Base-by-base conservation (phyloP, 2,113 vertebrate species). In the Taurulus bubalis region DNA sequence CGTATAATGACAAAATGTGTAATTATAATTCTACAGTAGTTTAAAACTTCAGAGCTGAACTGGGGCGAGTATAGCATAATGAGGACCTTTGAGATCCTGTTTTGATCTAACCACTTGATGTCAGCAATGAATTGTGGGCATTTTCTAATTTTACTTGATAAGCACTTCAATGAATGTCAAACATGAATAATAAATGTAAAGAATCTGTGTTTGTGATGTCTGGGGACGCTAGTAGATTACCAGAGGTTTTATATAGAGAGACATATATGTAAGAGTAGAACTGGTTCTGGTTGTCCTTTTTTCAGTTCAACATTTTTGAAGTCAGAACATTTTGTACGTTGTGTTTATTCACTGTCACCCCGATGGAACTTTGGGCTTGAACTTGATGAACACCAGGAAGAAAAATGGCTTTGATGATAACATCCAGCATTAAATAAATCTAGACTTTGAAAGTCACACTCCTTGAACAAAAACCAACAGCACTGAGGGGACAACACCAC, bases 61-160 rank as follows among this genome's bases (percentile, higher is more conserved):
- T 84, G 71, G 82, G 80, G 30, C 58, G 8, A 77, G 63, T 51
- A 18, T 67, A 70, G 55, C 60, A 63, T 93, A 91, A 94, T 92
- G 92, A 94, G 92, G 91, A 87, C 91, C 89, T 92, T 75, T 75
- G 92, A 94, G 93, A 92, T 85, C 28, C 45, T 79, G 79, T 91
- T 93, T 91, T 92, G 88, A 93, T 87, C 81, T 84, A 86, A 85
- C 79, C 75, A 89, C 88, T 90, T 89, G 83, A 91, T 90, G 90
- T 89, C 69, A 86, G 83, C 82, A 51, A 53, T 72, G 89, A 90
- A 92, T 80, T 87, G 85, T 91, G 75, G 88, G 78, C 80, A 85
- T 89, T 87, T 91, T 90, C 9, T 58, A 83, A 42, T 83, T 88
- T 75, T 38, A 85, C 85, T 82, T 82, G 77, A 70, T 90, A 80